Evolutionary conservation across 2,797 vertebrate species (phyloP).

Genomic region (Capromys pilorides): DNA sequence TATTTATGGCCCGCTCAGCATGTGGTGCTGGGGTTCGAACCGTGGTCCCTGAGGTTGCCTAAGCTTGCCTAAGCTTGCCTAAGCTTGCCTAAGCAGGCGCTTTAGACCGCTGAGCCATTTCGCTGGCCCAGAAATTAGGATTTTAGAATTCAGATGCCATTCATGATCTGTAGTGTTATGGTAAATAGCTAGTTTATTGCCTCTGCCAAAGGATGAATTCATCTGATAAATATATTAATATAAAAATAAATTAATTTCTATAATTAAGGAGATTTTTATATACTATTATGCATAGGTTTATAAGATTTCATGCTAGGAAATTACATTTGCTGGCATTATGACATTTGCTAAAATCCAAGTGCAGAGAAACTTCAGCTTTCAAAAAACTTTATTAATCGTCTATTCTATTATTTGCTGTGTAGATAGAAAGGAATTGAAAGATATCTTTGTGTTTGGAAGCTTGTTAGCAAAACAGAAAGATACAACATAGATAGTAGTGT

Average conservation of each 20-base stretch:
- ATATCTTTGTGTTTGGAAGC: not conserved
- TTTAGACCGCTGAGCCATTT: no score
- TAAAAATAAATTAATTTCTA: slow-evolving; percentile 3
- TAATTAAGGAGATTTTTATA: slow-evolving; percentile 21
- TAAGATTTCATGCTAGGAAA: slow-evolving; percentile 5
- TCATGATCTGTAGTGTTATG: not conserved
- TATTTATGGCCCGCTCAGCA: no score
- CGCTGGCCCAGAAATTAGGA: slow-evolving; percentile 46
- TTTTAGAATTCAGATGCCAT: slow-evolving; percentile 9
- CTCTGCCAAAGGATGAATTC: not conserved
- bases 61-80: no score
- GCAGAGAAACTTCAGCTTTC: not conserved
- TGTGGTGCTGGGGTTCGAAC: no score
- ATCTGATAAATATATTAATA: not conserved
- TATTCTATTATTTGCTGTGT: not conserved
- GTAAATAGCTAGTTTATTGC: not conserved
- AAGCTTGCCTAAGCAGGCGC: no score
- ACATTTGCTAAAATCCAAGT: slow-evolving; percentile 8
- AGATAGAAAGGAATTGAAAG: not conserved
- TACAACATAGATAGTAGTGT: not conserved
- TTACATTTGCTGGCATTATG: slow-evolving; percentile 14
- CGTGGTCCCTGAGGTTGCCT: no score
- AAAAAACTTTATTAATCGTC: not conserved
- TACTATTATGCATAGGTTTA: not conserved
- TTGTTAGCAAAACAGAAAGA: not conserved